Percentiles rank a stretch among this genome's conserved stretches.
phyloP scores from a whole-genome alignment of 2,888 invertebrate species.

The Sphinx pinastri region DNA sequence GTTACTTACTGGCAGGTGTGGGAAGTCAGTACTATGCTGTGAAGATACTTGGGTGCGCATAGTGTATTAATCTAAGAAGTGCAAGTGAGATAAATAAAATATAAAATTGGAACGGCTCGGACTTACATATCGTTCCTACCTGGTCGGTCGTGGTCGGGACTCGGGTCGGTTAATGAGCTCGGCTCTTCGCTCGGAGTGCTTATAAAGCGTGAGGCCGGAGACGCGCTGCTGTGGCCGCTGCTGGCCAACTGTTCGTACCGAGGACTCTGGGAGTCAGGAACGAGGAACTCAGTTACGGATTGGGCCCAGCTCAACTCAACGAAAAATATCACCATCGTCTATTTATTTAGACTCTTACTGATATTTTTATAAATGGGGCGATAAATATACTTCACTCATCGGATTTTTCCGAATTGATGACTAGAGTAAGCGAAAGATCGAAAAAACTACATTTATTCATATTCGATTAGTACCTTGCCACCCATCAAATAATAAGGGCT shows the following conservation, averaged over 20 bases:
- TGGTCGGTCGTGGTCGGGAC: constrained; percentile 77
- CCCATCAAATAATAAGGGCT: constrained; percentile 79
- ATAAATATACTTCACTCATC: neutral
- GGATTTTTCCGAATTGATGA: neutral
- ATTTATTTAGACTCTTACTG: neutral
- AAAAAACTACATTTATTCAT: neutral
- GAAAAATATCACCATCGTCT: neutral
- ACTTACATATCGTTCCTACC: constrained; percentile 85
- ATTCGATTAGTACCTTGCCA: constrained; percentile 67
- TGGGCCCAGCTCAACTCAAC: constrained; percentile 33
- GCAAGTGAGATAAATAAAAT: constrained; percentile 50
- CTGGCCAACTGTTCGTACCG: constrained; percentile 79
- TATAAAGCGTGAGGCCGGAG: constrained; percentile 70
- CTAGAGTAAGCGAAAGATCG: constrained; percentile 22
- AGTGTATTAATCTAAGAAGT: constrained; percentile 34
- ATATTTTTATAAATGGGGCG: neutral
- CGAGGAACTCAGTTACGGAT: constrained; percentile 31
- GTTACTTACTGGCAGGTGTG: constrained; percentile 1
- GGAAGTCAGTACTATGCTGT: constrained; percentile 1
- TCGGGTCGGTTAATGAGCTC: constrained; percentile 72
- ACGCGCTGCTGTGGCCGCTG: constrained; percentile 77
- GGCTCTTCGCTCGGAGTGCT: constrained; percentile 74
- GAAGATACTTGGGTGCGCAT: constrained; percentile 2
- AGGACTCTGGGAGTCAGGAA: constrained; percentile 64
- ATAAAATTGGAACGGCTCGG: constrained; percentile 79